Evolutionary conservation across 2,113 vertebrate species (phyloP), one percentile per base, ranked within the genome.

Genomic region (Crotalus helleri): DNA sequence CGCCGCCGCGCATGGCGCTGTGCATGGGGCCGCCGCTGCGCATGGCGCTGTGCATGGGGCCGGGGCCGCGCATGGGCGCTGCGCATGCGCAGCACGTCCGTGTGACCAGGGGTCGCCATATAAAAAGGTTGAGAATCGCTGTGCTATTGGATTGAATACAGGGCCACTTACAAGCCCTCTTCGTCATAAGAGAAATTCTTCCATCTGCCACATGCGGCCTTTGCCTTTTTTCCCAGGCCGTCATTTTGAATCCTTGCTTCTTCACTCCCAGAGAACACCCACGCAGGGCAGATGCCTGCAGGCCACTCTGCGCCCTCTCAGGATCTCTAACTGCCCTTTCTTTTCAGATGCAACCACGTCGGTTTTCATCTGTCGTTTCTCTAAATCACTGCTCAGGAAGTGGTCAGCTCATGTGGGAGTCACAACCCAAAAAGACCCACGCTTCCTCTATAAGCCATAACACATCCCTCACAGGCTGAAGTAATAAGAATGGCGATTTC

Each of bases 11-110:
- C 39, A 39, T 39, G 39, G 39, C 39, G 39, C 39, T 1, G 39
- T 2, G 39, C 39, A 2, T 39, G 39, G 39, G 39, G 2, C 2
- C 39, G 2, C 2, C 39, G 2, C 39, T 2, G 0, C 39, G 39
- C 39, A 39, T 39, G 2, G 39, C 2, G 39, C 39, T 1, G 39
- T 2, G 39, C 39, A 2, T 39, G 39, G 39, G 39, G 39, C 39
- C 39, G 39, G 1, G 2, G 39, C 2, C 39, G 39, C 39, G 39
- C 39, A 39, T 39, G 39, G 39, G 39, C 2, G 39, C 39, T 2
- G 39, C 2, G 2, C 39, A 39, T 39, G 39, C 39, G 2, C 39
- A 2, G 39, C 39, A 2, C 39, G 39, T 39, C 39, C 2, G 39
- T 39, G 39, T 39, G 39, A 2, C 39, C 39, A 0, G 39, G 39